Percentiles rank a stretch among this genome's conserved stretches.
Conservation (phyloP, 2,888 invertebrate genomes). For the Monopis laevigella region DNA sequence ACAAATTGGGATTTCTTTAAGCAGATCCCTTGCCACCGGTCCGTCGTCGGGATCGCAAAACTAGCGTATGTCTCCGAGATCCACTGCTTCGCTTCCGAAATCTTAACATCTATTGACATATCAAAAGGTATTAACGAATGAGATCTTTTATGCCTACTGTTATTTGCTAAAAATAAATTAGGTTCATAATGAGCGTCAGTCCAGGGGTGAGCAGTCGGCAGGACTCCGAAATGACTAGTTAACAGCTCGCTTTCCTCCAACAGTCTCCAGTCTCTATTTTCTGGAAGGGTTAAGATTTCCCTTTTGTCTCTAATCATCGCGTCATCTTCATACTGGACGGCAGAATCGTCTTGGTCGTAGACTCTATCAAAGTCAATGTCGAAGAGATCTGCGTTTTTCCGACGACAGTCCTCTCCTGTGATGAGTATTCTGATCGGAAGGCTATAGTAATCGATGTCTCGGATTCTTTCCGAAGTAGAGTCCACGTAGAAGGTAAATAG, state of each 20-base stretch:
- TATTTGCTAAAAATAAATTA: slow-evolving; percentile 53
- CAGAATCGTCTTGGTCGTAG: slow-evolving; percentile 60
- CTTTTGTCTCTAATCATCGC: slow-evolving; percentile 43
- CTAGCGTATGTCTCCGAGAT: slow-evolving; percentile 87
- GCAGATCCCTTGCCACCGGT: slow-evolving; percentile 84
- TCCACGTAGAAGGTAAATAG: slow-evolving; percentile 88
- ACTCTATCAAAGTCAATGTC: slow-evolving; percentile 68
- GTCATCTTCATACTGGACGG: slow-evolving; percentile 52
- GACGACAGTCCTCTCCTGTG: slow-evolving; percentile 74
- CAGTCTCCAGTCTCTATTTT: slow-evolving; percentile 54
- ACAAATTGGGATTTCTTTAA: slow-evolving; percentile 81
- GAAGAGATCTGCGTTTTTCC: slow-evolving; percentile 69
- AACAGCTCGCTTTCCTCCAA: slow-evolving; percentile 52
- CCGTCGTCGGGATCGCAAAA: slow-evolving; percentile 85
- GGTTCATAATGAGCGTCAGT: slow-evolving; percentile 62
- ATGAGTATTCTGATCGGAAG: slow-evolving; percentile 80
- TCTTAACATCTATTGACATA: slow-evolving; percentile 71
- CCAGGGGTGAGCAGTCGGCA: slow-evolving; percentile 63
- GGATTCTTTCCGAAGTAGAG: slow-evolving; percentile 80
- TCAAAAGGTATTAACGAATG: slow-evolving; percentile 53
- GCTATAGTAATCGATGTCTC: slow-evolving; percentile 86
- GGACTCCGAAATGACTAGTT: slow-evolving; percentile 58
- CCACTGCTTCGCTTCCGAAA: slow-evolving; percentile 84
- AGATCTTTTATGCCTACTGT: slow-evolving; percentile 61
- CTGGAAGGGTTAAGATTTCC: slow-evolving; percentile 29